phyloP scores from a whole-genome alignment of 1,140 invertebrate genomes.

The Atopsyche davidsoni region DNA sequence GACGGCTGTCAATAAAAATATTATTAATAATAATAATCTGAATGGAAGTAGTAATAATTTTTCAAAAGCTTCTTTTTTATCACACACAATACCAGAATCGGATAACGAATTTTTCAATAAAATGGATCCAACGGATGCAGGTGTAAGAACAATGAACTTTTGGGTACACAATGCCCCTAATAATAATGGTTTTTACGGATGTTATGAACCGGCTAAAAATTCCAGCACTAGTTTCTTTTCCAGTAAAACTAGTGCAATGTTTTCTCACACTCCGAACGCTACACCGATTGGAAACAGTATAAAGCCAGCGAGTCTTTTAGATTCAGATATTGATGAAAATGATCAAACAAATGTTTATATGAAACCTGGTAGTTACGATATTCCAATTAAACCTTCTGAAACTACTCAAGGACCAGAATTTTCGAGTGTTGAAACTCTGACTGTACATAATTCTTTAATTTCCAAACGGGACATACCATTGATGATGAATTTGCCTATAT shows the following conservation, averaged over 20 bases:
- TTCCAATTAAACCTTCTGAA: slow-evolving; percentile 40
- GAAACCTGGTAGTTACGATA: slow-evolving; percentile 47
- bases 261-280: no score
- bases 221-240: no score
- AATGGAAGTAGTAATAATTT: no score
- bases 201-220: no score
- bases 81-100: slow-evolving; percentile 44
- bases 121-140: no score
- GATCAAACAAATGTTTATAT: slow-evolving; percentile 47
- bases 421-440: slow-evolving; percentile 9
- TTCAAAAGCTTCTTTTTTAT: slow-evolving; percentile 41
- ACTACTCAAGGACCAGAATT: slow-evolving; percentile 1
- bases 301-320: slow-evolving; percentile 45
- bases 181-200: no score
- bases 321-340: slow-evolving; percentile 46
- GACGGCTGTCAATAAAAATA: no score
- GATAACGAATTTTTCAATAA: not conserved
- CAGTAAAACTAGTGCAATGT: no score
- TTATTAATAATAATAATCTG: no score
- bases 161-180: no score
- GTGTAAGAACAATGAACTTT: no score
- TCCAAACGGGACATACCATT: not conserved
- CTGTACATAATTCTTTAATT: slow-evolving; percentile 11
- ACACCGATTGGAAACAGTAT: no score
- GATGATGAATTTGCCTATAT: slow-evolving; percentile 4